Base-by-base conservation (phyloP, 2,797 vertebrate genomes). In the Neosalanx taihuensis region DNA sequence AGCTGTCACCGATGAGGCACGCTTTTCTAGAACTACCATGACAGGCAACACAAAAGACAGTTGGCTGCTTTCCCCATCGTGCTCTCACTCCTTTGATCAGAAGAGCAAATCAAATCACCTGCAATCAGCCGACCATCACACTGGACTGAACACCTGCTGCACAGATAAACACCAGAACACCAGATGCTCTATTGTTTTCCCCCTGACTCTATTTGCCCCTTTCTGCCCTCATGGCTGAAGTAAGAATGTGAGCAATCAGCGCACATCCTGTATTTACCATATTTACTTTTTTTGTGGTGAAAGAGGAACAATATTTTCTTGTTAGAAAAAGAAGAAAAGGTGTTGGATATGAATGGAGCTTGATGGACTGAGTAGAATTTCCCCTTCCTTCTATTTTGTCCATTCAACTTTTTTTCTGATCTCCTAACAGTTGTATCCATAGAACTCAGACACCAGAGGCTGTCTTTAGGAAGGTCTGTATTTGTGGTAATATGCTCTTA, bases 11-110 rank as follows among this genome's bases (percentile, higher is more conserved):
- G 70, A 73, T 73, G 68, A 73, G 57, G 57, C 17, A 23, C 56
- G 64, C 7, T 26, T 68, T 10, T 57, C 46, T 26, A 66, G 65
- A 26, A 46, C 59, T 26, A 30, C 67, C 68, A n/a, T 75, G 77
- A 81, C 71, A 74, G 71, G 41, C 74, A 74, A 81, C 75, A 76
- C 51, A 83, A 79, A 72, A 71, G 77, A 77, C 74, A 81, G 79
- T 77, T 82, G 77, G 68, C 75, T 69, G 64, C 63, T 64, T 30
- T 29, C 18, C 35, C 74, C 67, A 66, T 62, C 17, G 49, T 31
- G 69, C 75, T 74, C 70, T 62, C 69, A 46, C 71, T 72, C 67
- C 76, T 85, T 81, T 81, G 72, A 85, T 84, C 77, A 79, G 7
- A 30, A 62, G 66, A 58, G 72, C 64, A 72, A 76, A 76, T 83